Evolutionary conservation across 2,888 invertebrate genomes (phyloP).

Genomic region (Trachelus tabidus): DNA sequence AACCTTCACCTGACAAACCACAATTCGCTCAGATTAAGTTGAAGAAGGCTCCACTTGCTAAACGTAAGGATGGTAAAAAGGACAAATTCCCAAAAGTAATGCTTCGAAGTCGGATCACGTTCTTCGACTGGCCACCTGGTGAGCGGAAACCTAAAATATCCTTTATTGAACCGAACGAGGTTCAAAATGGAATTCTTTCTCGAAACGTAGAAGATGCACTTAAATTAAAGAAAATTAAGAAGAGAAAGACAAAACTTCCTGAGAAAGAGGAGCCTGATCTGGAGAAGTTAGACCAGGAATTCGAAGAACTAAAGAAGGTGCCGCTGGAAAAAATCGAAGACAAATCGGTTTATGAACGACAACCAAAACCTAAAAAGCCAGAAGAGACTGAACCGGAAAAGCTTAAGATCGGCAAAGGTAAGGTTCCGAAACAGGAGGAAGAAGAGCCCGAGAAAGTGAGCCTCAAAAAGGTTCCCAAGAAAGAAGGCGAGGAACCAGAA

Average conservation of each 20-base stretch:
- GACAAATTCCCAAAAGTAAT: constrained; percentile 64
- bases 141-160: constrained; percentile 49
- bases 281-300: constrained; percentile 51
- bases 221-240: constrained; percentile 63
- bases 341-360: constrained; percentile 57
- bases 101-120: constrained; percentile 65
- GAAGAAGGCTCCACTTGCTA: constrained; percentile 43
- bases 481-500: constrained; percentile 55
- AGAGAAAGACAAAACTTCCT: constrained; percentile 41
- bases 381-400: constrained; percentile 41
- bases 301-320: constrained; percentile 59
- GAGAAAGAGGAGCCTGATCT: constrained; percentile 24
- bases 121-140: constrained; percentile 61
- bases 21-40: constrained; percentile 38
- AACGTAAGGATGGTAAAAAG: constrained; percentile 56
- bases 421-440: constrained; percentile 62
- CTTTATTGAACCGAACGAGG: constrained; percentile 55
- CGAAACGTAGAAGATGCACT: constrained; percentile 67
- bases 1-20: constrained; percentile 25
- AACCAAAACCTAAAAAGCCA: constrained; percentile 30
- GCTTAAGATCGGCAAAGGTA: constrained; percentile 68
- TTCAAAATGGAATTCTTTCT: constrained; percentile 66
- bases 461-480: constrained; percentile 68
- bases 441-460: constrained; percentile 63
- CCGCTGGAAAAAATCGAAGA: constrained; percentile 62